Evolutionary conservation across 1,140 invertebrate species (phyloP), one percentile per base, ranked within the genome.

Genomic region (Atta texana): DNA sequence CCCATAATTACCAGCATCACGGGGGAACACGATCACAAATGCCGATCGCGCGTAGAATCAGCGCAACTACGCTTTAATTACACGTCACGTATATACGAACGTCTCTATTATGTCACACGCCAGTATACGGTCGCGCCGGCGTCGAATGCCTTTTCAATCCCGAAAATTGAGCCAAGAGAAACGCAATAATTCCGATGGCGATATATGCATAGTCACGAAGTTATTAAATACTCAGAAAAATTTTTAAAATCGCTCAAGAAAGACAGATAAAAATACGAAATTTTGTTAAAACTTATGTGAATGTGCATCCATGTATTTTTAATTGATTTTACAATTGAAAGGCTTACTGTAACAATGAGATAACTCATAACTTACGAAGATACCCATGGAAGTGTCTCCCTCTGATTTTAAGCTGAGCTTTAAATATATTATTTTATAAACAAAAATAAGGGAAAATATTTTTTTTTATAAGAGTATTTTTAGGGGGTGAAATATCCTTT

Each of bases 21-120:
- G 57, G 69, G 80, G 80, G 80, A 63, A 74, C 80, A 51, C 80
- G n/a, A 61, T 75, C 80, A 84, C 80, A 75, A 84, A 84, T 75
- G 49, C 69, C 34, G 69, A 81, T 81, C 77, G 64, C 21, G 64
- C 64, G 12, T 49, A 49, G 39, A 74, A 75, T 75, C 80, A 28
- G n/a, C 24, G 80, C 68, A 68, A 61, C 69, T 31, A 10, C 39
- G 24, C 59, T 68, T 84, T 84, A 84, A 84, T 84, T 84, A 84
- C 39, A 84, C 80, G 80, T 84, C 80, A 84, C 69, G 80, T 34
- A 34, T 84, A 84, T 68, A 55, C 39, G 39, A 61, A 6, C 44
- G 39, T 63, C 80, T 75, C 80, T 74, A 74, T 82, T 84, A 61
- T 51, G 24, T 24, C 34, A 44, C n/a, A 81, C 21, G 31, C 34